Base-by-base conservation (phyloP, 2,113 vertebrate genomes). In the Hymenochirus boettgeri region DNA sequence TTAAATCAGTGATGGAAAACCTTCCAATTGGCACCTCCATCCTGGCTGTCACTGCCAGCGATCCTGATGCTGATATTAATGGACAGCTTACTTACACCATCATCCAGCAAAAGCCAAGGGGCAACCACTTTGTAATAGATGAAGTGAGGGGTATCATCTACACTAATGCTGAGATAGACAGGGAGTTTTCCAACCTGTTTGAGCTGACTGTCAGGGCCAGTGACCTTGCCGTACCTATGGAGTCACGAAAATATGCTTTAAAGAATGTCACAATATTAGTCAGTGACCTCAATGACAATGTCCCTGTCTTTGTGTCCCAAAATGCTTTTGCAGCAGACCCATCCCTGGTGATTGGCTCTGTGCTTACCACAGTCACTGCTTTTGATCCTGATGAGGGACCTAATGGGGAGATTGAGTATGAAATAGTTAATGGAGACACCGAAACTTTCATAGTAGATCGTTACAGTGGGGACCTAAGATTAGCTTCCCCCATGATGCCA, bases 191-290 rank as follows among this genome's bases (percentile, higher is more conserved):
- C 55, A 96, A 89, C 39, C 84, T 97, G 62, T 99, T 99, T 46
- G 95, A 98, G 74, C 73, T 99, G 33, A 99, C 93, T 0, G 76
- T 99, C 13, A 97, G 95, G 84, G 96, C 96, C 74, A 92, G 82
- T 0, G 96, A 99, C 62, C 93, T 93, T 69, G 95, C 96, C 0
- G 88, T 98, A 46, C 96, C 95, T 0, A 70, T 88, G n/a, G 95
- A 98, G 73, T 93, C 89, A 47, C 84, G 96, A 1, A 84, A 91
- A 2, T 92, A 82, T 51, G 96, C 96, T 51, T 75, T 99, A 66
- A 99, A 98, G 76, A 99, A 99, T 0, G 89, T 99, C 59, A 99
- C 96, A 5, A 80, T 99, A 64, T 85, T 97, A 86, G 90, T 99
- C 13, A 97, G 93, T 0, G 96, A 99, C 65, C 83, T 90, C 62